A percentile compares a stretch with the other conserved stretches of the same genome.
These are phyloP conservation scores for Passer domesticus DNA, from an alignment of 2,113 vertebrate genomes.

Conservation along the genomic window DNA sequence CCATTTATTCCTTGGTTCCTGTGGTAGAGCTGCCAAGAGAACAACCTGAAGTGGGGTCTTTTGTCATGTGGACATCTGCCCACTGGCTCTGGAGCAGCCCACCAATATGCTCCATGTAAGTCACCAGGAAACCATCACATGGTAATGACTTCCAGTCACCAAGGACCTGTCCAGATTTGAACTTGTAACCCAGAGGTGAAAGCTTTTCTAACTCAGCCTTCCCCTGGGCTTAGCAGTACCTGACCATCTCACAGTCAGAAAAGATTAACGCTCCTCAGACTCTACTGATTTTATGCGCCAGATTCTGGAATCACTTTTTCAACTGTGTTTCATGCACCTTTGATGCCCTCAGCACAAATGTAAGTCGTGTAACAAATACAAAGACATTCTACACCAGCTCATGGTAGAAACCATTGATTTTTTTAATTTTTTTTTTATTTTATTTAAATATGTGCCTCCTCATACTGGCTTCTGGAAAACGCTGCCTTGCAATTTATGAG, in stretches of 20 bases:
- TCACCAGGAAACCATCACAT: background rate
- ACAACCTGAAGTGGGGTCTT: background rate
- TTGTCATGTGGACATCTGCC: background rate
- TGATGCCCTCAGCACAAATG: background rate
- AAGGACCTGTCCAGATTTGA: background rate
- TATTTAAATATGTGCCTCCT: background rate
- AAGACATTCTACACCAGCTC: background rate
- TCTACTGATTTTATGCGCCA: background rate
- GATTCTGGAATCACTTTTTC: background rate
- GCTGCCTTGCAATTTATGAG: background rate
- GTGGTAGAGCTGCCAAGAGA: background rate
- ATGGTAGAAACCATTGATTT: background rate
- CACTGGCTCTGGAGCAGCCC: background rate
- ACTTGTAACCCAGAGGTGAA: background rate
- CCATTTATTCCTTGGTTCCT: background rate
- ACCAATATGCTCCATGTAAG: background rate
- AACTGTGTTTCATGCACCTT: background rate
- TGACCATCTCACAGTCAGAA: background rate
- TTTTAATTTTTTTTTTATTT: background rate
- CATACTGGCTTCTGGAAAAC: background rate
- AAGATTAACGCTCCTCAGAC: background rate
- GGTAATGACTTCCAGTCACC: background rate
- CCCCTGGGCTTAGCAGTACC: background rate
- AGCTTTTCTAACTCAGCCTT: background rate
- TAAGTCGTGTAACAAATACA: background rate